Evolutionary conservation across 2,888 invertebrate species (phyloP).

Genomic region (Drosophila neotestacea): DNA sequence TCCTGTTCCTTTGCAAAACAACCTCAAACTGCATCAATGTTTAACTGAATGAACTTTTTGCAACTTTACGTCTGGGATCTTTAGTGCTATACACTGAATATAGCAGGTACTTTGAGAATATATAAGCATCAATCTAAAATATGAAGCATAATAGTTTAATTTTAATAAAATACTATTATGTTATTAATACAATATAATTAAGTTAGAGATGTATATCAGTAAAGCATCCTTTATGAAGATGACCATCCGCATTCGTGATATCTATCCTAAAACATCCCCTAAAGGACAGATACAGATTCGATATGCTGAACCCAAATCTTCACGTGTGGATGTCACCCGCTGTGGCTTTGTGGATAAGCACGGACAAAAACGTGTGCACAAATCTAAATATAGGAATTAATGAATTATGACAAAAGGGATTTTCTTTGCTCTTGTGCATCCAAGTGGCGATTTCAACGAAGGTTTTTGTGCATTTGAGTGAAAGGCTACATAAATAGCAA

Average conservation of each 20-base stretch:
- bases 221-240: not conserved
- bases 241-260: not conserved
- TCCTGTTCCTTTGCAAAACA: conserved; percentile 33
- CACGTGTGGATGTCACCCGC: conserved; percentile 41
- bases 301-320: conserved; percentile 17
- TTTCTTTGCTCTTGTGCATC: conserved; percentile 75
- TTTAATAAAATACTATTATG: too few relatives aligned
- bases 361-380: conserved; percentile 47
- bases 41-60: conserved; percentile 36
- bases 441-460: conserved; percentile 29
- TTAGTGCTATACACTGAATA: not conserved
- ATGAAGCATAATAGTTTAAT: not conserved
- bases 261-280: conserved; percentile 2
- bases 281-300: not conserved
- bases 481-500: conserved; percentile 67
- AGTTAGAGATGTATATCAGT: too few relatives aligned
- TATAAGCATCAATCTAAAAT: not conserved
- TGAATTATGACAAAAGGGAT: conserved; percentile 83
- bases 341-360: conserved; percentile 36
- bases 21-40: conserved; percentile 45
- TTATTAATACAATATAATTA: too few relatives aligned
- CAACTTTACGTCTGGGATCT: conserved; percentile 17
- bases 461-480: conserved; percentile 63
- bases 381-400: conserved; percentile 76
- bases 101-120: not conserved